Percentiles rank a stretch among this genome's conserved stretches.
These are phyloP conservation scores for rabbit (Oryctolagus cuniculus) DNA, from an alignment of 2,113 vertebrate species.

Conservation along the genomic window mOryCun1.1 NC_091433.1:51751001-51751500, in stretches of 20 bases:
- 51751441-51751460: too few relatives aligned
- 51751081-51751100: slow-evolving; percentile 44
- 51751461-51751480: too few relatives aligned
- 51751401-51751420: too few relatives aligned
- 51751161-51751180: slow-evolving; percentile 4
- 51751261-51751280: background rate
- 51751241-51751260: slow-evolving; percentile 22
- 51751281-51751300: too few relatives aligned
- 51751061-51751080: slow-evolving; percentile 20
- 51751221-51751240: background rate
- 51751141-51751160: background rate
- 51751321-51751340: too few relatives aligned
- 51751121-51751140: background rate
- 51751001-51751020: slow-evolving; percentile 54
- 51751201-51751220: background rate
- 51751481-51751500: too few relatives aligned
- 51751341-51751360: too few relatives aligned
- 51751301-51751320: too few relatives aligned
- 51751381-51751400: too few relatives aligned
- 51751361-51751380: too few relatives aligned
- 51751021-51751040: slow-evolving; percentile 46
- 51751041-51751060: slow-evolving; percentile 60
- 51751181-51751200: background rate
- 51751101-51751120: slow-evolving; percentile 10
- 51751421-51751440: too few relatives aligned